Percentiles rank a stretch among this genome's conserved stretches.
Conservation (phyloP, 2,113 vertebrate species). For the Theropithecus gelada region DNA sequence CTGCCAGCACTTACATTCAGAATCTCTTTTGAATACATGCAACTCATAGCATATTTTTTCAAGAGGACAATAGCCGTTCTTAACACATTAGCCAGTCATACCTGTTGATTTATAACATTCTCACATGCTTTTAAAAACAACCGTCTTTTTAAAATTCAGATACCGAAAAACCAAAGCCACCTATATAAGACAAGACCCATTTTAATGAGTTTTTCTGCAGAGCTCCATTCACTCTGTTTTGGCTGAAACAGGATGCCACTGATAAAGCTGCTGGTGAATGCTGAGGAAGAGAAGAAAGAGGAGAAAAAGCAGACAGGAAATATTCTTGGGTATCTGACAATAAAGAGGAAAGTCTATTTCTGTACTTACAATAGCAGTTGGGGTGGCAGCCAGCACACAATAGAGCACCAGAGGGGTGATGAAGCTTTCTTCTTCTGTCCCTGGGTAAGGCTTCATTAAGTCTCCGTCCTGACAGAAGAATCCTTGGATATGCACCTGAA, state of each 20-base stretch:
- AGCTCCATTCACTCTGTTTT: not conserved
- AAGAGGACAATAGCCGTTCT: slow-evolving; percentile 47
- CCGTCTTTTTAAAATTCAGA: not conserved
- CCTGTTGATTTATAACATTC: slow-evolving; percentile 41
- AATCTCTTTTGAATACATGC: slow-evolving; percentile 30
- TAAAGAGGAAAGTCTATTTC: slow-evolving; percentile 59
- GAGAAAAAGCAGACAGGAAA: slow-evolving; percentile 38
- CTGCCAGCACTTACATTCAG: not conserved
- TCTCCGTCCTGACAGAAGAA: slow-evolving; percentile 99
- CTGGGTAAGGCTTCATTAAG: slow-evolving; percentile 98
- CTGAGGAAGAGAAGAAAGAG: slow-evolving; percentile 19
- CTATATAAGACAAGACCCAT: slow-evolving; percentile 21
- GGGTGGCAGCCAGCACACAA: slow-evolving; percentile 94
- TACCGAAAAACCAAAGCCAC: not conserved
- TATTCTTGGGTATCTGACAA: not conserved
- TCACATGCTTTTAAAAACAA: not conserved
- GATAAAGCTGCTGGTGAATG: slow-evolving; percentile 4
- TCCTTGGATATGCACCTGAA: slow-evolving; percentile 97
- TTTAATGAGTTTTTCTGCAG: slow-evolving; percentile 53
- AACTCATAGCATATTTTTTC: slow-evolving; percentile 37
- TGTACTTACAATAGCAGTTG: slow-evolving; percentile 94
- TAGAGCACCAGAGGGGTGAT: slow-evolving; percentile 96
- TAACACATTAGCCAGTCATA: not conserved
- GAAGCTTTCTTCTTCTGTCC: slow-evolving; percentile 95
- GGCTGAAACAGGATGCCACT: slow-evolving; percentile 53